Conservation (phyloP, 2,113 vertebrate genomes). For the Tyto alba region DNA sequence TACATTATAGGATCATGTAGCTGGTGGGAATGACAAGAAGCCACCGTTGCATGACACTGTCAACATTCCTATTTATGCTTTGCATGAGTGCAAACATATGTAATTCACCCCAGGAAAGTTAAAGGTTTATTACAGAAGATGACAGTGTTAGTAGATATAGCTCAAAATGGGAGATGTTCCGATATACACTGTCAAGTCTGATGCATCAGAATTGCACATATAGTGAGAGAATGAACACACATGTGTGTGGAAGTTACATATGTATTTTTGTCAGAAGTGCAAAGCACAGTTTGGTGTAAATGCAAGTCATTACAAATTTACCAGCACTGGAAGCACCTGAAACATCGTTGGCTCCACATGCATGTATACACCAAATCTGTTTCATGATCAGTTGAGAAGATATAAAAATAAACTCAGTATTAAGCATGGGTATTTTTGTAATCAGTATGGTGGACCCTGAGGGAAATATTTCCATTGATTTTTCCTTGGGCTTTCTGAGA, state of each 20-base stretch:
- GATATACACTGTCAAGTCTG: not conserved
- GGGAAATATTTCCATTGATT: conserved; percentile 47
- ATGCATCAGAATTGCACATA: not conserved
- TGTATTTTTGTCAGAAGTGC: not conserved
- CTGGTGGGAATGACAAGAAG: conserved; percentile 27
- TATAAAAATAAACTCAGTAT: conserved; percentile 13
- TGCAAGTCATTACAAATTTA: not conserved
- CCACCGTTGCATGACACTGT: not conserved
- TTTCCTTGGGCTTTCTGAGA: conserved; percentile 29
- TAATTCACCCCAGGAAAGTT: conserved; percentile 22
- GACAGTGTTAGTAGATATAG: not conserved
- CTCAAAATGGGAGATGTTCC: conserved; percentile 6
- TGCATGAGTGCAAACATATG: conserved; percentile 27
- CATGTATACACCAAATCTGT: not conserved
- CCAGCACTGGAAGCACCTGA: not conserved
- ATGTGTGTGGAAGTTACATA: not conserved
- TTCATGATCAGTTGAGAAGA: not conserved
- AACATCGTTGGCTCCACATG: not conserved
- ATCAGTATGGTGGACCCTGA: not conserved
- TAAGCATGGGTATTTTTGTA: conserved; percentile 35
- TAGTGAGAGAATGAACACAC: not conserved
- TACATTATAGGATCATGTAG: not conserved
- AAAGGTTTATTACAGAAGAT: not conserved
- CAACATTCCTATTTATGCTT: conserved; percentile 17
- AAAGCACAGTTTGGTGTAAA: not conserved